Conservation (phyloP, 2,797 vertebrate genomes). For the Macrochelys suwanniensis region DNA sequence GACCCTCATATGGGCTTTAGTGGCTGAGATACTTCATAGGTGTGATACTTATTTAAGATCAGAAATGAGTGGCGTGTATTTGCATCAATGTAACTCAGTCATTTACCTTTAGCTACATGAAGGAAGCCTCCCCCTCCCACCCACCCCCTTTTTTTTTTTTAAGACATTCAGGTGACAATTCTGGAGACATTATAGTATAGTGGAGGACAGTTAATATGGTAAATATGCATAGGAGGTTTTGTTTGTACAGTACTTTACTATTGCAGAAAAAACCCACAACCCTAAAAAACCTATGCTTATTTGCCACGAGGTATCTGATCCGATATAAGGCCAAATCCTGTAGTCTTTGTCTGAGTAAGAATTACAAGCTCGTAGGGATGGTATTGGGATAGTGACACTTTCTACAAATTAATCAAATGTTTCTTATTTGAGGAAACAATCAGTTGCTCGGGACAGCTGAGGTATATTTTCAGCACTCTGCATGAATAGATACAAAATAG, state of each 20-base stretch:
- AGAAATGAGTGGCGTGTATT: background rate
- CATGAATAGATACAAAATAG: background rate
- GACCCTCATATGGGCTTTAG: background rate
- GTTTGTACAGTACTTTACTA: background rate
- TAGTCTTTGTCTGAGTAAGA: background rate
- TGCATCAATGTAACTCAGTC: background rate
- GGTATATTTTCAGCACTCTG: background rate
- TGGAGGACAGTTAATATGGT: background rate
- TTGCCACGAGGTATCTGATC: background rate
- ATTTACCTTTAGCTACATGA: background rate
- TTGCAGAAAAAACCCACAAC: background rate
- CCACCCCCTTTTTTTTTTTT: background rate
- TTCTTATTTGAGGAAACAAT: conserved; percentile 1
- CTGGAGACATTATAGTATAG: background rate
- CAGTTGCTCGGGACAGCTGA: background rate
- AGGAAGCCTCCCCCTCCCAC: background rate
- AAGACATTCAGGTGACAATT: background rate
- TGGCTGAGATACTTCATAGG: background rate
- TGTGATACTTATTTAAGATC: background rate
- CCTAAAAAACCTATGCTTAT: background rate
- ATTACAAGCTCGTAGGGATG: rapidly evolving
- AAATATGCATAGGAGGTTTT: background rate
- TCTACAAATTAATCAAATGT: background rate
- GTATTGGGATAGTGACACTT: background rate
- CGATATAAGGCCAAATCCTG: background rate